Evolutionary conservation across 2,888 invertebrate genomes (phyloP).

Genomic region (Crossocerus cetratus): DNA sequence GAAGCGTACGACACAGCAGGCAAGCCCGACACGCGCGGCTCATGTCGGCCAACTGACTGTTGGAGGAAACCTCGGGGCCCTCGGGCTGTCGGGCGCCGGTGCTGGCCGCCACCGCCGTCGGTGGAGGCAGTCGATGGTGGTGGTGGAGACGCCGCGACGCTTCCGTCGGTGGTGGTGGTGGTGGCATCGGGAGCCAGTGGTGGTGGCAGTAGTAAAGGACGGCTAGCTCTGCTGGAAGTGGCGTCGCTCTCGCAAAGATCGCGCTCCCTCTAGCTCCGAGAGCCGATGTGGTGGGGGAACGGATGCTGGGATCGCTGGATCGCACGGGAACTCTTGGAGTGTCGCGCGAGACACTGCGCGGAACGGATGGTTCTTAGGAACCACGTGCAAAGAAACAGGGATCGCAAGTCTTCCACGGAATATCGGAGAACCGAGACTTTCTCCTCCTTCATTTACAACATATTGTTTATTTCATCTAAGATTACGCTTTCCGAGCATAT

Average conservation of each 20-base stretch:
- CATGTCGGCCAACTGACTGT: slow-evolving; percentile 72
- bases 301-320: slow-evolving; percentile 35
- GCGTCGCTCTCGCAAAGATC: not conserved
- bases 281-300: slow-evolving; percentile 48
- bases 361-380: slow-evolving; percentile 25
- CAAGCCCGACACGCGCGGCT: slow-evolving; percentile 67
- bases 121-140: slow-evolving; percentile 21
- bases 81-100: slow-evolving; percentile 66
- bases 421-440: too few species aligned
- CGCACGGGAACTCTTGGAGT: slow-evolving; percentile 42
- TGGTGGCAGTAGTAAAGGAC: slow-evolving; percentile 22
- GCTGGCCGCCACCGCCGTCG: slow-evolving; percentile 24
- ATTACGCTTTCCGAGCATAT: too few species aligned
- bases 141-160: slow-evolving; percentile 30
- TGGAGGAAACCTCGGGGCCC: slow-evolving; percentile 61
- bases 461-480: too few species aligned
- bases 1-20: slow-evolving; percentile 29
- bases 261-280: not conserved
- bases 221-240: slow-evolving; percentile 17
- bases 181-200: slow-evolving; percentile 33
- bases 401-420: too few species aligned
- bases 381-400: too few species aligned
- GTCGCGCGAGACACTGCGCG: slow-evolving; percentile 33
- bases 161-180: slow-evolving; percentile 38
- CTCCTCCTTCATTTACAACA: too few species aligned